Evolutionary conservation across 2,113 vertebrate genomes (phyloP), one percentile per base, ranked within the genome.

Genomic region (Xenus cinereus): DNA sequence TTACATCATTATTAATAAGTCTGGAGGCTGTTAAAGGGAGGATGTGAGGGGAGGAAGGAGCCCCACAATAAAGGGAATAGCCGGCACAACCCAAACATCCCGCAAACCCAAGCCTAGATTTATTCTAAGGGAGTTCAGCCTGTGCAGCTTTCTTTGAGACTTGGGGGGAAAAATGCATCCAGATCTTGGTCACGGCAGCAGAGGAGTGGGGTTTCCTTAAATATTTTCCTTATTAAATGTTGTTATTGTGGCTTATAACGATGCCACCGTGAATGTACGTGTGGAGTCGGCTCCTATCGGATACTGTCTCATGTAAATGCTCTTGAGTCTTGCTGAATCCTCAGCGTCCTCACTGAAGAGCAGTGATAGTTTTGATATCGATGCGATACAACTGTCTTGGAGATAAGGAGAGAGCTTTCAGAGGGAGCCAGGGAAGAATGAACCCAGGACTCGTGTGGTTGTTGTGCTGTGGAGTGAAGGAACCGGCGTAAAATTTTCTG

Each of bases 191-290:
- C 4, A 8, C 28, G 17, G 82, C 14, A 33, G 50, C 85, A 18
- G 39, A 57, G 63, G 62, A 26, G 24, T 13, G n/a, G 30, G 30
- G 17, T 60, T 75, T 53, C 4, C 51, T 48, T 32, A 8, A 28
- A 50, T 71, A 17, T 62, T 87, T 93, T 43, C 76, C 84, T 2
- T 4, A 13, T 7, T 19, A 0, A 13, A n/a, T 27, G 6, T 41
- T 41, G 45, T 10, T 9, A 0, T 9, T 10, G 43, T 43, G 53
- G 54, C n/a, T 87, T 63, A 3, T 24, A 16, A 22, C 5, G 80
- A 27, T 23, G 81, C 11, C 14, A 3, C 76, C 26, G 1, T 0
- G 4, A 3, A 10, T 0, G 51, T 5, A 22, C 1, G 39, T 9
- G 45, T 23, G 88, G 37, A 4, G 23, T 2, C 26, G 60, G 32